These are phyloP conservation scores for Brachionus paranguensis DNA, from an alignment of 1,140 invertebrate species.

Conservation along the genomic window DNA sequence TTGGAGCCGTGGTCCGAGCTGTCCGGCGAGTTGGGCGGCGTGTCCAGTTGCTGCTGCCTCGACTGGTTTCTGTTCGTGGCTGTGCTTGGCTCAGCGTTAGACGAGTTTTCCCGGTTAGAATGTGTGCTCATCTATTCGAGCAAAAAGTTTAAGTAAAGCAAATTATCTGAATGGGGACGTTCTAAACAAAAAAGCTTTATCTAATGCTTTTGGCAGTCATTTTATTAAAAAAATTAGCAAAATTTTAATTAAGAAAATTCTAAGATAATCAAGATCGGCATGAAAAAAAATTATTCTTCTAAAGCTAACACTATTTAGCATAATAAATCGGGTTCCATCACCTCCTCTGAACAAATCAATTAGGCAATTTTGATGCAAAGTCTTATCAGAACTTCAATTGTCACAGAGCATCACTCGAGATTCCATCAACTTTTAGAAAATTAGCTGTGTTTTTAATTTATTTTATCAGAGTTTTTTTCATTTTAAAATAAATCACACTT, in stretches of 20 bases:
- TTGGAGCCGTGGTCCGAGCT: constrained; percentile 34
- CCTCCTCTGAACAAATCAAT: background rate
- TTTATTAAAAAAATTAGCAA: background rate
- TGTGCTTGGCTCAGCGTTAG: constrained; percentile 12
- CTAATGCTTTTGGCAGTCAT: background rate
- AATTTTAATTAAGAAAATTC: background rate
- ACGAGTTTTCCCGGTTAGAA: constrained; percentile 39
- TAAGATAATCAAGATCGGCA: background rate
- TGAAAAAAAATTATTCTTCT: background rate
- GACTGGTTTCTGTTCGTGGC: background rate
- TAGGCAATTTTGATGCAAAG: background rate
- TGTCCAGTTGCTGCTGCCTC: constrained; percentile 9
- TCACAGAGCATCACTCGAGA: background rate
- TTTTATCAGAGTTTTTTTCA: background rate
- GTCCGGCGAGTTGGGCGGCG: constrained; percentile 6
- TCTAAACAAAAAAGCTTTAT: background rate
- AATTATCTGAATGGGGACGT: background rate
- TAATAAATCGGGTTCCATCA: background rate
- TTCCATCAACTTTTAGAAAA: background rate
- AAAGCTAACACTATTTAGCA: background rate
- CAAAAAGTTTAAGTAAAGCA: background rate
- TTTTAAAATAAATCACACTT: background rate
- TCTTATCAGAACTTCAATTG: background rate
- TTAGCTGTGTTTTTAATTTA: background rate
- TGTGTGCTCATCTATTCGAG: constrained; percentile 37